phyloP scores from a whole-genome alignment of 2,888 invertebrate species.

The Volucella inflata region DNA sequence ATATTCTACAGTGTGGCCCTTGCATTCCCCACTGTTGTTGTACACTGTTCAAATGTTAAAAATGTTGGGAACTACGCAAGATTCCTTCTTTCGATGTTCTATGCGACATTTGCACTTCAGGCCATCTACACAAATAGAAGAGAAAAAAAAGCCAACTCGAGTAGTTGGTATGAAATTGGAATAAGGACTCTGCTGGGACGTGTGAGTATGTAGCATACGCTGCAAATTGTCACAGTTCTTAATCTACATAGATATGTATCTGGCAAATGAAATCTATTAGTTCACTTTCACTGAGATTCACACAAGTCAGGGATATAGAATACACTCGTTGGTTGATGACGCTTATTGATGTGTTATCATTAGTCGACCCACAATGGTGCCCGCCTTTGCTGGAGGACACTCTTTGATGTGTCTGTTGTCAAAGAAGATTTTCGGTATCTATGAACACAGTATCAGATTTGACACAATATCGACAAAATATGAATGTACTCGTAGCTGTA shows the following conservation, averaged over 20 bases:
- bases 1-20: constrained; percentile 41
- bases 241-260: constrained; percentile 17
- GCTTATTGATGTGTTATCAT: no score
- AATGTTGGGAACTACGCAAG: constrained; percentile 4
- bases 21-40: constrained; percentile 17
- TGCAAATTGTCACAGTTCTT: constrained; percentile 51
- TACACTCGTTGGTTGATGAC: neutral
- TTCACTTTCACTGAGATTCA: constrained; percentile 22
- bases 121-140: constrained; percentile 35
- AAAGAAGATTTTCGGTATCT: no score
- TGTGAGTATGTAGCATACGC: constrained; percentile 26
- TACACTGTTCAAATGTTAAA: constrained; percentile 33
- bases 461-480: no score
- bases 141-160: constrained; percentile 23
- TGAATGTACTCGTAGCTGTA: no score
- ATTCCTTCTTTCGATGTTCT: constrained; percentile 45
- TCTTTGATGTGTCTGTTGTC: no score
- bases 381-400: no score
- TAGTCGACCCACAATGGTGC: no score
- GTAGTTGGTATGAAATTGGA: constrained; percentile 25
- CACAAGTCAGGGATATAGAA: constrained; percentile 36
- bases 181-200: constrained; percentile 28
- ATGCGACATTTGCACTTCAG: constrained; percentile 55
- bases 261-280: constrained; percentile 46
- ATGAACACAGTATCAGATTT: no score